These are phyloP conservation scores for Amphimedon queenslandica DNA, from an alignment of 37 sponge, comb jelly and placozoan species.

Conservation along the genomic window DNA sequence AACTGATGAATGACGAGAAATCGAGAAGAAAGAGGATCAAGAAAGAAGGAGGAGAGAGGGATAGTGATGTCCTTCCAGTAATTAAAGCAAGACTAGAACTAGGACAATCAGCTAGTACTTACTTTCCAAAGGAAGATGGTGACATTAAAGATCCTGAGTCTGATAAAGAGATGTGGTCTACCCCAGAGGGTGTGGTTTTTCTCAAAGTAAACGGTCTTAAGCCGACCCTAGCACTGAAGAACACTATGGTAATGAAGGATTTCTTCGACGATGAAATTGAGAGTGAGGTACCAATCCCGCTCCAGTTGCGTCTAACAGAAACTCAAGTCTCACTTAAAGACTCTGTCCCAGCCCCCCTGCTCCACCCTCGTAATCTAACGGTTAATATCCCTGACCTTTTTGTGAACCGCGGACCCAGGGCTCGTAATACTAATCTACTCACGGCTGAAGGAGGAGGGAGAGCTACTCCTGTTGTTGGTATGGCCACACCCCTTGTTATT, in stretches of 20 bases:
- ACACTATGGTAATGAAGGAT: slow-evolving; percentile 24
- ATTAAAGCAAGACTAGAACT: slow-evolving; percentile 45
- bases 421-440: slow-evolving; percentile 15
- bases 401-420: slow-evolving; percentile 33
- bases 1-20: background rate
- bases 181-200: slow-evolving; percentile 26
- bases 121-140: slow-evolving; percentile 2
- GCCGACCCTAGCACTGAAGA: slow-evolving; percentile 14
- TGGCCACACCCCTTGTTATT: background rate
- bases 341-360: background rate
- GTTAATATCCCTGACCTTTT: slow-evolving; percentile 9
- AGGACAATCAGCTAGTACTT: slow-evolving; percentile 25
- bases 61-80: background rate
- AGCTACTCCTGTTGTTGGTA: background rate
- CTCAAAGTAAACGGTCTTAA: slow-evolving; percentile 8
- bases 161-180: background rate
- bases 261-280: slow-evolving; percentile 64
- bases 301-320: slow-evolving; percentile 36
- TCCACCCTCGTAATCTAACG: slow-evolving; percentile 15
- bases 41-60: background rate
- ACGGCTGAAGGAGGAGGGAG: background rate
- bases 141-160: too few relatives aligned
- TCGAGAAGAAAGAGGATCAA: too few relatives aligned
- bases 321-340: slow-evolving; percentile 36
- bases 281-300: slow-evolving; percentile 27